phyloP scores from a whole-genome alignment of 2,888 invertebrate genomes.

The Nymphalis polychloros region DNA sequence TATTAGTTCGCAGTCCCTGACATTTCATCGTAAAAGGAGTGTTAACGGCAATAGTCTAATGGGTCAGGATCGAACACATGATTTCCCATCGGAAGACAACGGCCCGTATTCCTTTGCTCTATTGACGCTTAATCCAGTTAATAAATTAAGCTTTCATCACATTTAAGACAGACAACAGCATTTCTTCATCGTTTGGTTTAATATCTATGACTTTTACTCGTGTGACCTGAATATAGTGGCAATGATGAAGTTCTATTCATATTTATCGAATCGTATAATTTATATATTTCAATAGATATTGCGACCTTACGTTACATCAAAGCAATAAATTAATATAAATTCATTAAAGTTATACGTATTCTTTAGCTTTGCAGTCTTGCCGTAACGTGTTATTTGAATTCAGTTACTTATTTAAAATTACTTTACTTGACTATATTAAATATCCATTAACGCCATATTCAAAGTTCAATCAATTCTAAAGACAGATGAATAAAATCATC shows the following conservation, averaged over 20 bases:
- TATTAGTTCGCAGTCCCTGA: too few relatives aligned
- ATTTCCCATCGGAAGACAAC: too few relatives aligned
- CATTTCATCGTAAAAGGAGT: too few relatives aligned
- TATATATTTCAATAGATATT: not conserved
- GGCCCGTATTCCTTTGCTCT: too few relatives aligned
- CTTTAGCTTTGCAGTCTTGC: not conserved
- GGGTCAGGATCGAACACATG: too few relatives aligned
- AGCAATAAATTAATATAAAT: too few relatives aligned
- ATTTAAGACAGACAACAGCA: slow-evolving; percentile 5
- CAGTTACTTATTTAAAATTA: slow-evolving; percentile 1
- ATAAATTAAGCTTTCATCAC: slow-evolving; percentile 8
- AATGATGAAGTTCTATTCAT: not conserved
- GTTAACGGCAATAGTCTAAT: too few relatives aligned
- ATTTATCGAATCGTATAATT: not conserved
- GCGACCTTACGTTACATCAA: not conserved
- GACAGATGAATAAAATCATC: not conserved
- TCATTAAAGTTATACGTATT: not conserved
- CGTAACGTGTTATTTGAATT: not conserved
- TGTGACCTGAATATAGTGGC: slow-evolving; percentile 9
- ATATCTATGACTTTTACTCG: slow-evolving; percentile 9
- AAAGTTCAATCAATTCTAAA: slow-evolving; percentile 17
- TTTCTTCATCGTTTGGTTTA: not conserved
- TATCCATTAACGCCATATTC: slow-evolving; percentile 23
- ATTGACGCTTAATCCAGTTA: too few relatives aligned
- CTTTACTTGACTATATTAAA: slow-evolving; percentile 23